Evolutionary conservation across 2,113 vertebrate species (phyloP), one percentile per base, ranked within the genome.

Genomic region (Elanoides forficatus): DNA sequence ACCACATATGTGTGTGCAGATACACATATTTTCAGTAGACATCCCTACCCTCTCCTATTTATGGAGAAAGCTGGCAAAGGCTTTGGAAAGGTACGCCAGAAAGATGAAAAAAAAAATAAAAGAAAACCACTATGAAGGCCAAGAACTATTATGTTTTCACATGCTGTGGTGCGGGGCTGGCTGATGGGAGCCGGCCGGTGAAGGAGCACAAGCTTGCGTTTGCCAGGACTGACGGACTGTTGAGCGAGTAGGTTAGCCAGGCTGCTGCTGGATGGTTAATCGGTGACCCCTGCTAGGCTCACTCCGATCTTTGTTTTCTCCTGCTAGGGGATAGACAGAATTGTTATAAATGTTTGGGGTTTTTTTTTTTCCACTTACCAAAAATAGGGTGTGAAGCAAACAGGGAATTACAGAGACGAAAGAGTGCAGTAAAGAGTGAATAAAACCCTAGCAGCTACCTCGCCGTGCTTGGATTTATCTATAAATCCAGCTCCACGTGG

Each of bases 1-100:
- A 42, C 29, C n/a, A 26, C 34, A 4, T 29, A 26, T 0, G 0
- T 10, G 29, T 0, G 0, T 5, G 11, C 4, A 53, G 40, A 36
- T 16, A 26, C 15, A 22, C 4, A 1, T 32, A 11, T 75, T 86
- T 75, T 65, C 88, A 56, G 75, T 0, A 20, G 74, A 6, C 15
- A 42, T 17, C 21, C 18, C 13, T 70, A 34, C 6, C 8, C 27
- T 81, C 6, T 6, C 42, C 25, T 43, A 5, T 78, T 63, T 53
- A 59, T 5, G 13, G 19, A 73, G 50, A 76, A 81, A 86, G 59
- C 53, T 52, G 56, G 19, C 7, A 81, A 82, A 88, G 72, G 17
- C 38, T 72, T 81, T 5, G 14, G 8, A 62, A 93, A 73, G 16
- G 20, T 59, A 45, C 2, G 13, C 20, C 22, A 63, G 53, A 72